These are phyloP conservation scores for Danio rerio DNA, from an alignment of 2,113 vertebrate species.

Conservation along the genomic window GRCz12tu NC_133186.1:33822001-33822500, in stretches of 20 bases:
- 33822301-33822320: background rate
- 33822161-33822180: no score
- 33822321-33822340: slow-evolving; percentile 12
- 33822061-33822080: no score
- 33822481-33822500: background rate
- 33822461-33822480: slow-evolving; percentile 28
- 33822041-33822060: no score
- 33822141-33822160: no score
- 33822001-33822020: no score
- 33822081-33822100: no score
- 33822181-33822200: no score
- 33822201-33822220: no score
- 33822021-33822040: no score
- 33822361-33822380: slow-evolving; percentile 6
- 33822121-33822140: no score
- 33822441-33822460: slow-evolving; percentile 39
- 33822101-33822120: no score
- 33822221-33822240: no score
- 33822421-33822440: slow-evolving; percentile 32
- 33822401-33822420: slow-evolving; percentile 10
- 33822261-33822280: slow-evolving; percentile 21
- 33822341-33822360: slow-evolving; percentile 25
- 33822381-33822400: slow-evolving; percentile 31
- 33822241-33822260: background rate
- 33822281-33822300: slow-evolving; percentile 11